Conservation (phyloP, 2,888 invertebrate species). For the Phalangium opilio region DNA sequence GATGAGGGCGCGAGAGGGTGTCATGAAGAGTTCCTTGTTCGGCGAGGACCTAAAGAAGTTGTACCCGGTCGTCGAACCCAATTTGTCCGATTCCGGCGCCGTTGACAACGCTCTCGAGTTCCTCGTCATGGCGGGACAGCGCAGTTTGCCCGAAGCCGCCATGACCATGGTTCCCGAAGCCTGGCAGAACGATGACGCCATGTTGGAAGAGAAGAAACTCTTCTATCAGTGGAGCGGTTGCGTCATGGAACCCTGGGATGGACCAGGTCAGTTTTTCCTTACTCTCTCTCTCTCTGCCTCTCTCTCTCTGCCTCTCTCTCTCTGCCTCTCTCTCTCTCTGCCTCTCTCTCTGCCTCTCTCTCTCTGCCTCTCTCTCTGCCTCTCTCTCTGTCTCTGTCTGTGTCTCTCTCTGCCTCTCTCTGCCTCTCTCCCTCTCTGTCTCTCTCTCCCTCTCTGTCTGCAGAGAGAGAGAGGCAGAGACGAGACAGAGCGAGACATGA, state of each 20-base stretch:
- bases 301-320: too few species aligned
- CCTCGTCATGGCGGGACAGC: slow-evolving; percentile 76
- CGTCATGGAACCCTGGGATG: slow-evolving; percentile 99
- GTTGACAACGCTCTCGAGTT: slow-evolving; percentile 97
- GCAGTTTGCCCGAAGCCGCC: slow-evolving; percentile 84
- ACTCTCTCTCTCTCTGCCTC: too few species aligned
- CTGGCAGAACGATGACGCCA: slow-evolving; percentile 86
- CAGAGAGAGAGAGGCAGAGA: too few species aligned
- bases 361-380: too few species aligned
- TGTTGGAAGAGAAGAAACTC: slow-evolving; percentile 80
- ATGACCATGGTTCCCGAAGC: slow-evolving; percentile 99
- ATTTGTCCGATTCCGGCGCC: slow-evolving; percentile 92
- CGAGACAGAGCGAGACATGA: too few species aligned
- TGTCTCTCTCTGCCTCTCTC: too few species aligned
- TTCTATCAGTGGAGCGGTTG: slow-evolving; percentile 95
- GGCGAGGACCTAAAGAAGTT: slow-evolving; percentile 70
- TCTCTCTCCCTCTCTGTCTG: too few species aligned
- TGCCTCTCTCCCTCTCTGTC: too few species aligned
- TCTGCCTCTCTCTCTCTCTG: too few species aligned
- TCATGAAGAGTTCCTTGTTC: slow-evolving; percentile 74
- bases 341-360: too few species aligned
- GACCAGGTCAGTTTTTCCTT: slow-evolving; percentile 35
- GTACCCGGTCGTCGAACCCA: slow-evolving; percentile 94
- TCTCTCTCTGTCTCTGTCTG: too few species aligned
- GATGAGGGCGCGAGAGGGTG: slow-evolving; percentile 96